These are phyloP conservation scores for Thecophora atra DNA, from an alignment of 2,888 invertebrate species.

Conservation along the genomic window DNA sequence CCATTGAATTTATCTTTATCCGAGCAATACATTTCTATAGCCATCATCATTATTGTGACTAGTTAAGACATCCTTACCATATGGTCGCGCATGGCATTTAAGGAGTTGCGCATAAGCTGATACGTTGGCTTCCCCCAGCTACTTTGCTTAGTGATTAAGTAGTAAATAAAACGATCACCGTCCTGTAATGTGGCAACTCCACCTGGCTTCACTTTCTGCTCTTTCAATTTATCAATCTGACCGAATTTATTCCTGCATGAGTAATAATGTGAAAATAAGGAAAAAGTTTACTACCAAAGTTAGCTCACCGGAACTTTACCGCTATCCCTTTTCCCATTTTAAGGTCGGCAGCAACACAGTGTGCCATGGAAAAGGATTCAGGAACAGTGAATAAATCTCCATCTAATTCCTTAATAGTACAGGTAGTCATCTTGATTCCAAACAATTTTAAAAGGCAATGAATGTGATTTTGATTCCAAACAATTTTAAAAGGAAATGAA, in stretches of 20 bases:
- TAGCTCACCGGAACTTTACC: conserved; percentile 58
- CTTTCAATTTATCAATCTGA: conserved; percentile 50
- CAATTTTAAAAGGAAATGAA: neutral
- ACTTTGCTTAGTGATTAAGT: conserved; percentile 71
- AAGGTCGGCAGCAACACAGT: conserved; percentile 70
- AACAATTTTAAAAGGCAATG: neutral
- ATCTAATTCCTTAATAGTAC: conserved; percentile 61
- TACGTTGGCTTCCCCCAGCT: conserved; percentile 69
- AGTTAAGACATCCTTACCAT: conserved; percentile 53
- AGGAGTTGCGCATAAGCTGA: conserved; percentile 62
- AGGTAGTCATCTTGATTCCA: conserved; percentile 22
- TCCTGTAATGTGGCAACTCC: conserved; percentile 67
- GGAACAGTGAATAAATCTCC: conserved; percentile 68
- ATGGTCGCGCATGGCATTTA: conserved; percentile 60
- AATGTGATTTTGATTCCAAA: neutral
- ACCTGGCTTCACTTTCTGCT: conserved; percentile 61
- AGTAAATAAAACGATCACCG: conserved; percentile 67
- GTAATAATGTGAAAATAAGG: too few species aligned
- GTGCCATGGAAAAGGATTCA: conserved; percentile 67
- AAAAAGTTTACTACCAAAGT: neutral
- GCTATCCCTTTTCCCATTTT: conserved; percentile 71
- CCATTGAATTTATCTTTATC: too few species aligned
- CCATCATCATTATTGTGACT: neutral
- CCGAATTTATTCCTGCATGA: conserved; percentile 57
- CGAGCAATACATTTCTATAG: neutral